phyloP scores from a whole-genome alignment of 2,888 invertebrate genomes.

The Heliconius cydno region DNA sequence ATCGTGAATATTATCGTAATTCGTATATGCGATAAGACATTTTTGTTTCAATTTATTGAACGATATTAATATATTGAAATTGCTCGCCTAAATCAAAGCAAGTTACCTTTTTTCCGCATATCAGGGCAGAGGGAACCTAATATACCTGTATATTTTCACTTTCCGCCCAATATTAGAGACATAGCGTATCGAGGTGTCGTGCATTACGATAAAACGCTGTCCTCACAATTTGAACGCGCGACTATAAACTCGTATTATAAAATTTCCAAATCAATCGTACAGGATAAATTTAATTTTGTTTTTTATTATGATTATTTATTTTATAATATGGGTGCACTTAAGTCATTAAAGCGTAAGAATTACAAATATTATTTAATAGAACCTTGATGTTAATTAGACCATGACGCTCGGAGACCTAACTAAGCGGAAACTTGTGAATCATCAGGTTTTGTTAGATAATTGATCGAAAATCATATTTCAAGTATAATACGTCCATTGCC shows the following conservation, averaged over 20 bases:
- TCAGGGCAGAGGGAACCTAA: background rate
- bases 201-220: too few relatives aligned
- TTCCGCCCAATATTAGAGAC: background rate
- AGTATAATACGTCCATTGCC: background rate
- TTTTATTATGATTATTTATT: too few relatives aligned
- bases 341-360: slow-evolving; percentile 20
- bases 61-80: too few relatives aligned
- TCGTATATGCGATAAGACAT: too few relatives aligned
- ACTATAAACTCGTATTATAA: too few relatives aligned
- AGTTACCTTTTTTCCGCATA: background rate
- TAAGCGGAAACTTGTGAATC: slow-evolving; percentile 41
- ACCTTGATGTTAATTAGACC: slow-evolving; percentile 49
- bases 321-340: background rate
- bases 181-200: background rate
- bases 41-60: too few relatives aligned
- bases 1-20: too few relatives aligned
- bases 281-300: too few relatives aligned
- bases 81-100: too few relatives aligned
- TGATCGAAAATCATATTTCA: slow-evolving; percentile 8
- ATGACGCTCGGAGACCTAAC: slow-evolving; percentile 37
- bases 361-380: slow-evolving; percentile 37
- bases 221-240: too few relatives aligned
- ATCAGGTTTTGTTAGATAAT: slow-evolving; percentile 24
- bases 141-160: background rate
- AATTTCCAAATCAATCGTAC: too few relatives aligned